Evolutionary conservation across 2,888 invertebrate genomes (phyloP).

Genomic region (Eilema depressum): DNA sequence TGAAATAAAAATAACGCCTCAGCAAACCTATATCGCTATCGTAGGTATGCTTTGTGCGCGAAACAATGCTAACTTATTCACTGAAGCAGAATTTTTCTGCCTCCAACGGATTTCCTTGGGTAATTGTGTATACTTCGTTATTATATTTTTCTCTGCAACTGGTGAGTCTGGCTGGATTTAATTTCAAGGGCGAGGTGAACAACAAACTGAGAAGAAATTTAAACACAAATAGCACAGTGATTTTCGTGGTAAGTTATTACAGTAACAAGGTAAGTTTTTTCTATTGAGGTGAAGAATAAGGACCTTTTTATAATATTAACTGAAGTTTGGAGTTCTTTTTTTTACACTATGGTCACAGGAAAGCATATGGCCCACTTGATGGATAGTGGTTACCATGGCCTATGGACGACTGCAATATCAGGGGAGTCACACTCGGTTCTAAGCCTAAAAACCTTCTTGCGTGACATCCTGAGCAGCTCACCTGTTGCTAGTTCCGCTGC

Average conservation of each 20-base stretch:
- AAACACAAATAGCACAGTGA: not conserved
- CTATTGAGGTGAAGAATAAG: not conserved
- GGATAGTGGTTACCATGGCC: too few species aligned
- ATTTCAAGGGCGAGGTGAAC: not conserved
- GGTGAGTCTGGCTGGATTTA: constrained; percentile 4
- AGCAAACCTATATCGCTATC: not conserved
- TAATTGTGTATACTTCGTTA: constrained; percentile 2
- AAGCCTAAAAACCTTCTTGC: too few species aligned
- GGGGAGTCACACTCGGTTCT: too few species aligned
- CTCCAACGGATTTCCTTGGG: constrained; percentile 4
- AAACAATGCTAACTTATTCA: constrained; percentile 4
- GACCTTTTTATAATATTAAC: too few species aligned
- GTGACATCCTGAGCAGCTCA: too few species aligned
- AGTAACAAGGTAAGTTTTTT: not conserved
- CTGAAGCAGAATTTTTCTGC: constrained; percentile 1
- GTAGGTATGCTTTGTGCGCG: constrained; percentile 1
- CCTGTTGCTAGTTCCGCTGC: too few species aligned
- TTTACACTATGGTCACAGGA: too few species aligned
- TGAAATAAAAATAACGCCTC: constrained; percentile 4
- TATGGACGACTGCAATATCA: too few species aligned
- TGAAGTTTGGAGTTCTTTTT: too few species aligned
- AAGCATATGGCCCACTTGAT: too few species aligned
- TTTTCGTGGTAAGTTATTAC: not conserved
- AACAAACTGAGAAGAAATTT: not conserved
- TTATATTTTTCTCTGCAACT: constrained; percentile 1